phyloP scores from a whole-genome alignment of 1,140 invertebrate genomes.

The Carposina sasakii region DNA sequence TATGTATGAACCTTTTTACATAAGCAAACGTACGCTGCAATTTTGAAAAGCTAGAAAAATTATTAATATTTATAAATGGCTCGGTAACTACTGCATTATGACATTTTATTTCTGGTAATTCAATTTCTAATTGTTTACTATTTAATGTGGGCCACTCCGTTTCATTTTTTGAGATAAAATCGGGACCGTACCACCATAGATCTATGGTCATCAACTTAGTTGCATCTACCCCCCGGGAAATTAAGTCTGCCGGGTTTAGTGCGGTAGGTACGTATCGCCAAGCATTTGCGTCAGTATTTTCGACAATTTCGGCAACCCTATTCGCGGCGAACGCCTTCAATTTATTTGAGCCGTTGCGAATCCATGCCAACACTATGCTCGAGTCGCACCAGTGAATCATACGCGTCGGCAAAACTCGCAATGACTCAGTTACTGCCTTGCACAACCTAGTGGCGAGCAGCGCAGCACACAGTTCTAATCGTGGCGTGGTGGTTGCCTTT shows the following conservation, averaged over 20 bases:
- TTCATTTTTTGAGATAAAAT: neutral
- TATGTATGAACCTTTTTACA: neutral
- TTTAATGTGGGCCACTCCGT: neutral
- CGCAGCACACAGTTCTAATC: slow-evolving; percentile 61
- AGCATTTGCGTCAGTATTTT: slow-evolving; percentile 11
- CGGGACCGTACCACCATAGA: slow-evolving; percentile 6
- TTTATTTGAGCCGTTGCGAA: slow-evolving; percentile 12
- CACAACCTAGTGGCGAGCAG: slow-evolving; percentile 33
- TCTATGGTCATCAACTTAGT: neutral
- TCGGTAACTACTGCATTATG: neutral
- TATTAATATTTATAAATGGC: neutral
- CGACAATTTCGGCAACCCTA: slow-evolving; percentile 42
- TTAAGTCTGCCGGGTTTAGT: slow-evolving; percentile 41
- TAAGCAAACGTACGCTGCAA: neutral
- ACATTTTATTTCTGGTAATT: neutral
- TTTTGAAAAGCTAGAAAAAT: neutral
- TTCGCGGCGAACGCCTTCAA: slow-evolving; percentile 57
- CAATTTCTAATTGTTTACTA: neutral
- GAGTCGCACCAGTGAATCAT: slow-evolving; percentile 21
- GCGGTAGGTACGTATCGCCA: slow-evolving; percentile 41
- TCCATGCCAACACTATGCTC: slow-evolving; percentile 25
- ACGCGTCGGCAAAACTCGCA: neutral
- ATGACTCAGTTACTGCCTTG: slow-evolving; percentile 8
- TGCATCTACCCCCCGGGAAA: slow-evolving; percentile 27
- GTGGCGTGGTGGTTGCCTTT: slow-evolving; percentile 37